Base-by-base conservation (phyloP, 2,113 vertebrate species). In the Mormoops blainvillei region DNA sequence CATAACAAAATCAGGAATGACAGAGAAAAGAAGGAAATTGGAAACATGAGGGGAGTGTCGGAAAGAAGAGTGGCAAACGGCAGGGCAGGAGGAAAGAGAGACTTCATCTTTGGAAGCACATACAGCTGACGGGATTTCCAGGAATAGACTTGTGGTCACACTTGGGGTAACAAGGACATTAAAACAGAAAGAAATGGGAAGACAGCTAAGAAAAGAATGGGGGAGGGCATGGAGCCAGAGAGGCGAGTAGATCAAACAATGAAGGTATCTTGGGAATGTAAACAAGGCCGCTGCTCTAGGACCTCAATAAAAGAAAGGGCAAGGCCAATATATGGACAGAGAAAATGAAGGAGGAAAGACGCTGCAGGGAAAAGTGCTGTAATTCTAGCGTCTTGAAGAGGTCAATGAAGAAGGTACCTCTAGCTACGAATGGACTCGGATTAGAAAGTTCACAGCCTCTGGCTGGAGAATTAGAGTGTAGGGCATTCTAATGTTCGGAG, bases 1-100 rank as follows among this genome's bases (percentile, higher is more conserved):
- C 36, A n/a, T 43, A 19, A 91, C 63, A 74, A 68, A 73, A 90
- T 50, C 24, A 91, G 84, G 91, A 91, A 33, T 67, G 52, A 31
- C 24, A 26, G 18, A 67, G 28, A 28, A 58, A 76, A 87, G 67
- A 36, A 65, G 87, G 24, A 24, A 77, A 36, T 28, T 28, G 31
- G 43, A 68, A 78, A 89, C 31, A 74, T 18, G 65, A n/a, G 10
- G 6, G 50, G 4, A 78, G 26, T 5, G 10, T 5, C 81, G 19
- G 58, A 67, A 65, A 63, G 63, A 61, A 70, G n/a, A 85, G 33
- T 31, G 19, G 18, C 38, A 68, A 45, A 58, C 33, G 38, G 58
- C 12, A 58, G 31, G 22, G 45, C 54, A 71, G 45, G 50, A 61
- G 54, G 26, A 95, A 93, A 43, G 3, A 36, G 26, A 70, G 7